These are phyloP conservation scores for Poeciliopsis retropinna DNA, from an alignment of 2,113 vertebrate genomes.

Conservation along the genomic window DNA sequence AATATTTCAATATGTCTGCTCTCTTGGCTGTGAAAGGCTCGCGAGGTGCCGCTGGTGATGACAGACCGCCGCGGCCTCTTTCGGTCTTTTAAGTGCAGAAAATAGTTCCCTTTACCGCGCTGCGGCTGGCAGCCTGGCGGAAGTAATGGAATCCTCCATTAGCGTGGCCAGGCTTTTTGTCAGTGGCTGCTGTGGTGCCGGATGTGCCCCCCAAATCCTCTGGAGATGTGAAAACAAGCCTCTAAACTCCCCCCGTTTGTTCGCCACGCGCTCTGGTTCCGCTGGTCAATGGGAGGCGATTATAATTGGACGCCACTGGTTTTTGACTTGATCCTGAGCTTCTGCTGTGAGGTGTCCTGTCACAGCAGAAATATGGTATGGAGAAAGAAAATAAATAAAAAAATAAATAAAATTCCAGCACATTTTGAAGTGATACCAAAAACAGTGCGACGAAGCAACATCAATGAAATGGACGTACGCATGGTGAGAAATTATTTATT, in stretches of 20 bases:
- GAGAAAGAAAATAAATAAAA: background rate
- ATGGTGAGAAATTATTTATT: no score
- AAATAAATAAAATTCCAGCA: background rate
- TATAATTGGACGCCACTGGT: slow-evolving; percentile 1
- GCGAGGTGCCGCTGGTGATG: slow-evolving; percentile 44
- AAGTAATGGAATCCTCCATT: slow-evolving; percentile 65
- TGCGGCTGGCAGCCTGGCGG: slow-evolving; percentile 41
- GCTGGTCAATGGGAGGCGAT: slow-evolving; percentile 6
- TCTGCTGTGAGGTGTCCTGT: background rate
- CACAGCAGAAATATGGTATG: background rate
- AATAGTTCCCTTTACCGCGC: slow-evolving; percentile 51
- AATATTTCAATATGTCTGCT: slow-evolving; percentile 67
- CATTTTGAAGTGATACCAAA: background rate
- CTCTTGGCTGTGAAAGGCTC: slow-evolving; percentile 58
- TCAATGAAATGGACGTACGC: background rate
- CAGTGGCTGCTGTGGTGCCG: slow-evolving; percentile 26
- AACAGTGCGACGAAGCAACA: background rate
- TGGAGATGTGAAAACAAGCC: slow-evolving; percentile 22
- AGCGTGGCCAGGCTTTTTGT: slow-evolving; percentile 34
- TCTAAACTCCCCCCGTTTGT: slow-evolving; percentile 6
- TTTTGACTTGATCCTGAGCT: slow-evolving; percentile 1
- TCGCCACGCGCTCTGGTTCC: slow-evolving; percentile 19
- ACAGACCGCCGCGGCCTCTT: slow-evolving; percentile 22
- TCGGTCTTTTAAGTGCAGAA: slow-evolving; percentile 29
- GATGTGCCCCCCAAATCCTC: slow-evolving; percentile 46